Evolutionary conservation across 2,888 invertebrate genomes (phyloP), one percentile per base, ranked within the genome.

Genomic region (Oithona nana): DNA sequence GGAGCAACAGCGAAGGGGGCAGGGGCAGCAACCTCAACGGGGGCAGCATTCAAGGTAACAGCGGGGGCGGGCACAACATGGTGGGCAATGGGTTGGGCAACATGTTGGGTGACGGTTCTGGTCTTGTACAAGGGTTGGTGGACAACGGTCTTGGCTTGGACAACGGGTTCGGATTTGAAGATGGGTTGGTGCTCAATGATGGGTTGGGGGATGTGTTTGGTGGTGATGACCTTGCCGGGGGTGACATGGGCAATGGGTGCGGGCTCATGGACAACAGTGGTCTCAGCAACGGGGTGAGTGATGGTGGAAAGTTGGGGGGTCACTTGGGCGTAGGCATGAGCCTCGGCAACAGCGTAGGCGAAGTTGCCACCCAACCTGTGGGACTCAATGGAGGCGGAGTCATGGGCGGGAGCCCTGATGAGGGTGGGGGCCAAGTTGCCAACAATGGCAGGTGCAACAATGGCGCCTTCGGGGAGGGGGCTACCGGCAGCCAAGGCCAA

Each of bases 121-220:
- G 68, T 65, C 51, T 68, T 67, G 22, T 69, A 69, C n/a, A 69
- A 65, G 20, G 68, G 68, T 1, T 72, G 72, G 16, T 71, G 72
- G 66, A 69, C 72, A 70, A 77, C 74, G 68, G 73, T 65, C 51
- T 68, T 66, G 48, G 69, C 66, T 26, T 71, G 59, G 1, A 72
- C 68, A 52, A 70, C 68, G 1, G 84, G 83, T 62, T 76, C 73
- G 64, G 77, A 77, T 0, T 79, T 76, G 1, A 76, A 76, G 1
- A 80, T 78, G 64, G 74, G 73, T 2, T 77, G 76, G 1, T 78
- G 78, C 57, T 83, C 79, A 65, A 81, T 81, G 59, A 84, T 81
- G 67, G 83, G 83, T 48, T 76, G 75, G 2, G 78, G 76, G 52
- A 83, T 81, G 61, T 77, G 76, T 73, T 69, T 58, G 52, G 67